A percentile compares a stretch with the other conserved stretches of the same genome.
phyloP scores from a whole-genome alignment of 2,113 vertebrate genomes.

The Amia ocellicauda region DNA sequence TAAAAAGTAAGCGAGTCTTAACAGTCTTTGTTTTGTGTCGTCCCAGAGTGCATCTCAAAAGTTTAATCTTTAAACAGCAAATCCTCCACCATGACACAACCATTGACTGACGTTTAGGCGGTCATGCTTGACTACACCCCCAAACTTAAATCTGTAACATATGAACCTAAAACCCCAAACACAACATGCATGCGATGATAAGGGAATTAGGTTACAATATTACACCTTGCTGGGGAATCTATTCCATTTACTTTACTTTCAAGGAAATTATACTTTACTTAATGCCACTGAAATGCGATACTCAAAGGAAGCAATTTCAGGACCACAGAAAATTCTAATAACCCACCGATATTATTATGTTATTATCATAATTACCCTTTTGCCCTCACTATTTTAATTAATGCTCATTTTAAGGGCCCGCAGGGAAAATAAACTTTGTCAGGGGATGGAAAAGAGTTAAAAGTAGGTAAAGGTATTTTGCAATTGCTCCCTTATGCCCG shows the following conservation, averaged over 20 bases:
- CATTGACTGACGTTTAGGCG: constrained; percentile 21
- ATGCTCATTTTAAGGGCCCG: constrained; percentile 56
- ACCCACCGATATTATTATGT: constrained; percentile 67
- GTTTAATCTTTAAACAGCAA: too few species aligned
- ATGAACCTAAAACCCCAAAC: not conserved
- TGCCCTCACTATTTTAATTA: constrained; percentile 71
- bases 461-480: constrained; percentile 61
- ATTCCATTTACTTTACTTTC: constrained; percentile 59
- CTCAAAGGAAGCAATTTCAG: constrained; percentile 66
- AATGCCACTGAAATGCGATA: constrained; percentile 62
- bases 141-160: not conserved
- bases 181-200: constrained; percentile 32
- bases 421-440: constrained; percentile 41
- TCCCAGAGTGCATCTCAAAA: too few species aligned
- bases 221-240: constrained; percentile 48
- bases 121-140: constrained; percentile 26
- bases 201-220: constrained; percentile 51
- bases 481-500: constrained; percentile 66
- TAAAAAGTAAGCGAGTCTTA: constrained; percentile 19
- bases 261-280: constrained; percentile 62
- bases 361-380: constrained; percentile 76
- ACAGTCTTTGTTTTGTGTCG: constrained; percentile 28
- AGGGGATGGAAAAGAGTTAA: constrained; percentile 40
- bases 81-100: too few species aligned
- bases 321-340: constrained; percentile 64